Percentiles rank a stretch among this genome's conserved stretches.
phyloP scores from a whole-genome alignment of 2,888 invertebrate species.

The Malachius bipustulatus region DNA sequence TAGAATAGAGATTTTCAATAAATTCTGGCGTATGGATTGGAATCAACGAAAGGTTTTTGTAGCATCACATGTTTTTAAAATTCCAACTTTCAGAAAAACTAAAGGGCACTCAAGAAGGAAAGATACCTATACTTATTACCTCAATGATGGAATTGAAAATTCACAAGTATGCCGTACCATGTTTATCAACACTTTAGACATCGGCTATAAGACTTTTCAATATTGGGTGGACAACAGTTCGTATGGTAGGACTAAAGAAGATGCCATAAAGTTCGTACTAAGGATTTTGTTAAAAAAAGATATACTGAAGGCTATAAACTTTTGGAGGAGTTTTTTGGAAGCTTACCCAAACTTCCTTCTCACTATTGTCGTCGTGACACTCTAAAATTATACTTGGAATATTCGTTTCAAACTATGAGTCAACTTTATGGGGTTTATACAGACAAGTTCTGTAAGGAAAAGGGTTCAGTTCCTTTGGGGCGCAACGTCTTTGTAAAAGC shows the following conservation, averaged over 20 bases:
- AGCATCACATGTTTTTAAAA: conserved; percentile 9
- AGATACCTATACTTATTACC: too few relatives aligned
- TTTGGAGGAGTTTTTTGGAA: conserved; percentile 11
- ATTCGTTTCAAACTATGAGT: conserved; percentile 13
- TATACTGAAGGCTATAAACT: conserved; percentile 9
- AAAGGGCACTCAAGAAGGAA: too few relatives aligned
- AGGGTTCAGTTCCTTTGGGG: conserved; percentile 11
- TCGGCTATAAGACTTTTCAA: conserved; percentile 8
- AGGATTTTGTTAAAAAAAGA: conserved; percentile 9
- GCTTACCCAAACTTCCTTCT: conserved; percentile 10
- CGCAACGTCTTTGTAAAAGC: conserved; percentile 13
- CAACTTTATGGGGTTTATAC: conserved; percentile 16
- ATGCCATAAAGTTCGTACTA: conserved; percentile 7
- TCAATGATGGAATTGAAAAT: conserved; percentile 10
- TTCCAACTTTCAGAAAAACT: too few relatives aligned
- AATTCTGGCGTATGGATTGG: conserved; percentile 7
- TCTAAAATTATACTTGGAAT: conserved; percentile 17
- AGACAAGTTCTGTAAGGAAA: conserved; percentile 11
- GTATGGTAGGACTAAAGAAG: conserved; percentile 12
- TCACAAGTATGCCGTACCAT: conserved; percentile 10
- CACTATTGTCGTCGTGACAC: conserved; percentile 15
- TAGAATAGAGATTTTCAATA: too few relatives aligned
- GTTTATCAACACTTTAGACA: conserved; percentile 10
- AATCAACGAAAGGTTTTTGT: conserved; percentile 9
- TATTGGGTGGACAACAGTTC: conserved; percentile 10